phyloP scores from a whole-genome alignment of 2,113 vertebrate species.

The Sporophila hypoxantha region DNA sequence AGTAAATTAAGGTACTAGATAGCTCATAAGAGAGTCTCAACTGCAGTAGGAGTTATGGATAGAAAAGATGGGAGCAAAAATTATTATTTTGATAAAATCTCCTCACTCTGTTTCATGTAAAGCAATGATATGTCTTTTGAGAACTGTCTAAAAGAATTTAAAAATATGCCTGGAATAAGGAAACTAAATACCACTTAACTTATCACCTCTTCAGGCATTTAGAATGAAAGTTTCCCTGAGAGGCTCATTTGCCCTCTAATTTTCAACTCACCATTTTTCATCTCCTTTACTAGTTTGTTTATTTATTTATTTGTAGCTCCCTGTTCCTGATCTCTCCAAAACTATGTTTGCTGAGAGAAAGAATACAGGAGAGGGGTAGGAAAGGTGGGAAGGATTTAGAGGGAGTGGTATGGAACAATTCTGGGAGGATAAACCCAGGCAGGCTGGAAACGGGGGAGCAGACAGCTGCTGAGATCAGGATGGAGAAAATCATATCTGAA shows the following conservation, averaged over 20 bases:
- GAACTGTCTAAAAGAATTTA: neutral
- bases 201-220: neutral
- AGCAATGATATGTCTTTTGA: neutral
- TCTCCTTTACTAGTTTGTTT: neutral
- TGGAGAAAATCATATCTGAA: neutral
- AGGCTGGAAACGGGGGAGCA: neutral
- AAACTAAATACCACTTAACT: neutral
- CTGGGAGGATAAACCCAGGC: neutral
- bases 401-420: neutral
- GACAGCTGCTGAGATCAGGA: neutral
- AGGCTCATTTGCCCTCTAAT: neutral
- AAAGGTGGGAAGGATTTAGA: neutral
- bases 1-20: slow-evolving; percentile 2
- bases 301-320: neutral
- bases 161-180: neutral
- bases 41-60: neutral
- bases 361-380: neutral
- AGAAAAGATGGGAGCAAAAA: neutral
- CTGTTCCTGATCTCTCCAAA: neutral
- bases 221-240: neutral
- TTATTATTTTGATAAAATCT: neutral
- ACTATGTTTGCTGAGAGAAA: neutral
- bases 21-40: neutral
- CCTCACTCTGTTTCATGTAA: neutral
- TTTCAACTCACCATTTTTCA: neutral